Base-by-base conservation (phyloP, 2,797 vertebrate species). In the Scomberomorus guttatus region DNA sequence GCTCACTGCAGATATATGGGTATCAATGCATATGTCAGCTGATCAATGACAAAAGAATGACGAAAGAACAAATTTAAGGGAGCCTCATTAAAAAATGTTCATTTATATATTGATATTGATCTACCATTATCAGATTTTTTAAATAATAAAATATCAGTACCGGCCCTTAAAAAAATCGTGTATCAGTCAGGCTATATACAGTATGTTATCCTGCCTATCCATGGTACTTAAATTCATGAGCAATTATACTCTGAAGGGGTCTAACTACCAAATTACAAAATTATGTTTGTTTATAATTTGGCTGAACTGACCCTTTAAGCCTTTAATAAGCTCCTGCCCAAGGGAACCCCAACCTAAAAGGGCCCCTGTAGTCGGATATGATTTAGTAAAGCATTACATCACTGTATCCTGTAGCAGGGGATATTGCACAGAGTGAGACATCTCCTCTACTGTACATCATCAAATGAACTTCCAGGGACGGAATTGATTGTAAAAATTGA, bases 401-500 rank as follows among this genome's bases (percentile, higher is more conserved):
- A 57, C 25, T 25, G 42, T 46, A 7, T 54, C 48, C 18, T 22
- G 73, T 27, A 4, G 7, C 62, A 25, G 54, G 3, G 58, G 6
- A 75, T 55, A 25, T 1, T 22, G 57, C 7, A 37, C 71, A 50
- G 60, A 70, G 27, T 67, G 74, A 81, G 71, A 81, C 84, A 59
- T 85, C 71, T 48, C 7, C 22, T 76, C 48, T 42, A 2, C 17
- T 57, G n/a, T 50, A 11, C 63, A 42, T 67, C 65, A 60, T 77
- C 81, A 75, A 77, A 72, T 51, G 1, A 34, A 39, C 78, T 59
- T 66, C 12, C 29, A 57, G 51, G 42, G 42, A 55, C 52, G 37
- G 39, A 76, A 80, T 67, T 74, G 59, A 79, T 86, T 75, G 32
- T 80, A 48, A 58, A 66, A 78, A 77, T n/a, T 77, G 51, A 89